Evolutionary conservation across 2,888 invertebrate genomes (phyloP).

Genomic region (Trissoscelio sp.): DNA sequence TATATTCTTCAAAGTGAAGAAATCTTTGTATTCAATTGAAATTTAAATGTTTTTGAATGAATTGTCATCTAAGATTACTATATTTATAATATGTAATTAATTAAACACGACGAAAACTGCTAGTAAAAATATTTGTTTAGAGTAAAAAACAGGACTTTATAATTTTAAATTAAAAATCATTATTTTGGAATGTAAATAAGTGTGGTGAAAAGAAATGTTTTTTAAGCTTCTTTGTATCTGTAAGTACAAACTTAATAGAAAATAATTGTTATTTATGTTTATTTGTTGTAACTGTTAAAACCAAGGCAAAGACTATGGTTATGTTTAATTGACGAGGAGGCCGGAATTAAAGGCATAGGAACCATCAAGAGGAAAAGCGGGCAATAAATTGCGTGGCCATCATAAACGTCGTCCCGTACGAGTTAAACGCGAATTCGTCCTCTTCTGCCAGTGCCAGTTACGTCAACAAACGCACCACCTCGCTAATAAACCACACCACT

Average conservation of each 20-base stretch:
- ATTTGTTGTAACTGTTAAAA: slow-evolving; percentile 24
- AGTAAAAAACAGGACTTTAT: no score
- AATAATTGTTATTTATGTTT: slow-evolving; percentile 39
- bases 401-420: slow-evolving; percentile 41
- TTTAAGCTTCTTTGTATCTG: neutral
- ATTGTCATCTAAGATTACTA: neutral
- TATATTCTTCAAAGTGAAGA: neutral
- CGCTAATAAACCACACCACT: neutral
- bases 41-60: neutral
- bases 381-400: slow-evolving; percentile 48
- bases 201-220: no score
- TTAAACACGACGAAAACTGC: no score
- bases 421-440: slow-evolving; percentile 22
- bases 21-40: neutral
- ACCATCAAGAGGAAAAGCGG: slow-evolving; percentile 36
- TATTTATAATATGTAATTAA: no score
- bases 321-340: slow-evolving; percentile 44
- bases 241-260: slow-evolving; percentile 25
- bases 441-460: neutral
- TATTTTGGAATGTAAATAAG: no score
- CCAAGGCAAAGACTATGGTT: slow-evolving; percentile 20
- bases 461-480: neutral
- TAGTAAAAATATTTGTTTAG: no score
- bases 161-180: no score
- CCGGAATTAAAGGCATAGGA: slow-evolving; percentile 29